Conservation (phyloP, 64 coral and sea anemone genomes). For the Pachyseris speciosa region DNA sequence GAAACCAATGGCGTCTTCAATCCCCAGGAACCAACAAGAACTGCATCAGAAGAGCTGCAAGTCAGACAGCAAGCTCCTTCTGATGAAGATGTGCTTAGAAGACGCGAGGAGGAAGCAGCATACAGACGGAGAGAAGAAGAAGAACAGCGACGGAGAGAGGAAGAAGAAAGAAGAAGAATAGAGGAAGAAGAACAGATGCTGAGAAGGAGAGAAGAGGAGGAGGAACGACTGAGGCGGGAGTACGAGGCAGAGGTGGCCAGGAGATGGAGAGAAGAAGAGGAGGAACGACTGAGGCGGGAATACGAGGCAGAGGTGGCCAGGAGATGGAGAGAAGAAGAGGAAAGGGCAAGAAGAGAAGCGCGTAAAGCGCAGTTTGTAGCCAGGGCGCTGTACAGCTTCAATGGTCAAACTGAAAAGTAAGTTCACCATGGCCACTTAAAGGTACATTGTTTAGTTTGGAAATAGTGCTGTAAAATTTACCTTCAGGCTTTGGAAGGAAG, state of each 20-base stretch:
- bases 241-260: constrained; percentile 80
- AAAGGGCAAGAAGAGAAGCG: constrained; percentile 67
- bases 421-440: too few species aligned
- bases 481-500: too few species aligned
- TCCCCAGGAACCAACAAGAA: constrained; percentile 39
- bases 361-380: constrained; percentile 81
- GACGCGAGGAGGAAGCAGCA: constrained; percentile 72
- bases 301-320: constrained; percentile 80
- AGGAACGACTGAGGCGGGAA: constrained; percentile 80
- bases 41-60: constrained; percentile 70
- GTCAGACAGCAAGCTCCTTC: constrained; percentile 74
- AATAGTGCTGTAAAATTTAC: background rate
- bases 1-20: background rate
- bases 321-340: constrained; percentile 60
- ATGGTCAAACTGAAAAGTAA: constrained; percentile 89
- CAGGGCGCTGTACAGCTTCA: constrained; percentile 92
- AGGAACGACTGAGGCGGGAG: constrained; percentile 79
- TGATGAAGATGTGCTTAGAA: constrained; percentile 77
- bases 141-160: constrained; percentile 23
- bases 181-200: constrained; percentile 64
- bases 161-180: constrained; percentile 52
- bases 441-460: background rate
- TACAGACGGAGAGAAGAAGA: constrained; percentile 72
- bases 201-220: constrained; percentile 60
- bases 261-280: constrained; percentile 63